Evolutionary conservation across 2,797 vertebrate species (phyloP).

Genomic region (Rhinoraja longicauda): DNA sequence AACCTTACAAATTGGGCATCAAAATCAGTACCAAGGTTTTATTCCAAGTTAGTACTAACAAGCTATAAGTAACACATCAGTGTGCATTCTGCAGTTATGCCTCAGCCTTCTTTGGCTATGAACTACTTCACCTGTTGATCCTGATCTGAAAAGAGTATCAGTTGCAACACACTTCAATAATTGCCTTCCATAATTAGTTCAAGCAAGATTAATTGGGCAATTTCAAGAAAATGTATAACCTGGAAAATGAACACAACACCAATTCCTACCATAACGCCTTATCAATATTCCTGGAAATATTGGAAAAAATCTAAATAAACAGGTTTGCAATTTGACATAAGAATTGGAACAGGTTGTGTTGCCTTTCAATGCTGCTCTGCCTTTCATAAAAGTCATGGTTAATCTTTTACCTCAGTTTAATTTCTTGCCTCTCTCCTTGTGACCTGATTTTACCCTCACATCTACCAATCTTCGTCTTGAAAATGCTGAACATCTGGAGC

Average conservation of each 20-base stretch:
- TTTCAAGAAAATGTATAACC: not conserved
- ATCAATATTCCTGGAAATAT: not conserved
- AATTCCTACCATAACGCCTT: not conserved
- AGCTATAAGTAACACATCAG: not conserved
- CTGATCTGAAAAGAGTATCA: not conserved
- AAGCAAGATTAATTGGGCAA: not conserved
- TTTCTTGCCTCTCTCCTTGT: not conserved
- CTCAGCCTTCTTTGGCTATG: not conserved
- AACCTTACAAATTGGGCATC: not conserved
- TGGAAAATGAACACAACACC: not conserved
- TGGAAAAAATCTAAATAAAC: not conserved
- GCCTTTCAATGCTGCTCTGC: not conserved
- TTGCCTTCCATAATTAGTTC: not conserved
- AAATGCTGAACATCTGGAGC: not conserved
- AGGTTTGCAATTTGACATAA: not conserved
- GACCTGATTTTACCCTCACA: not conserved
- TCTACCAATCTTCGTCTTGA: not conserved
- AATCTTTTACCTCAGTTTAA: not conserved
- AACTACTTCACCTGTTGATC: not conserved
- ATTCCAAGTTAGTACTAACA: not conserved
- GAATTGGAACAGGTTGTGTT: not conserved
- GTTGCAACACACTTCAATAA: not conserved
- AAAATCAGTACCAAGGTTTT: not conserved
- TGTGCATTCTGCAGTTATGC: not conserved
- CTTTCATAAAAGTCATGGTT: not conserved